Base-by-base conservation (phyloP, 64 coral and sea anemone species). In the Catalaphyllia jardinei region DNA sequence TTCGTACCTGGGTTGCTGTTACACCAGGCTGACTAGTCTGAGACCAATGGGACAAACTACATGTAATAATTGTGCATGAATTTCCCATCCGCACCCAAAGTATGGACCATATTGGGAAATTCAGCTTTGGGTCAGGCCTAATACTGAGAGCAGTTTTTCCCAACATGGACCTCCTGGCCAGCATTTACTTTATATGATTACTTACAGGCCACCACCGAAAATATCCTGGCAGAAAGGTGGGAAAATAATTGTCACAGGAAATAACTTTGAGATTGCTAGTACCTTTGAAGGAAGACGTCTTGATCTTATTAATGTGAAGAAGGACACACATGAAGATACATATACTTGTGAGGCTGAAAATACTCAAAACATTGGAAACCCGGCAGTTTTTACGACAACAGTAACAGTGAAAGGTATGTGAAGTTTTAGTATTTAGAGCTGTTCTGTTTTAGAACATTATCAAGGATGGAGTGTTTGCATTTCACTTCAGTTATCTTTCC, bases 261-360 rank as follows among this genome's bases (percentile, higher is more conserved):
- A 76, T 30, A 11, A 0, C 55, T 74, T 60, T 46, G 51, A 74
- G 17, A 88, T 88, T 11, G 6, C 72, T 17, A 4, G 30, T 4
- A 15, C 17, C 2, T 75, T 75, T 18, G 7, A 38, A 17, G 86
- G 86, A 60, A 29, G 86, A 19, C 50, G 42, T 10, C 72, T 88
- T 1, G 73, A n/a, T 13, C 75, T 88, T 55, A 39, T 39, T 0
- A 4, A 27, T 4, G 86, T 88, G 19, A 20, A 60, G 0, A 25
- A 76, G 17, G 71, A 31, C 5, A 13, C 1, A 60, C 86, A 88
- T 17, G 71, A 88, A 76, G 24, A 19, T n/a, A 42, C 10, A 39
- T 88, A 76, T 31, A 10, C 49, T 22, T 88, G 86, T 46, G 59
- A 75, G 20, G 86, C 74, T 28, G n/a, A 55, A 4, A 88, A 88